A percentile compares a stretch with the other conserved stretches of the same genome.
Evolutionary conservation across 2,797 vertebrate genomes (phyloP).

Genomic region (Gymnocypris eckloni): DNA sequence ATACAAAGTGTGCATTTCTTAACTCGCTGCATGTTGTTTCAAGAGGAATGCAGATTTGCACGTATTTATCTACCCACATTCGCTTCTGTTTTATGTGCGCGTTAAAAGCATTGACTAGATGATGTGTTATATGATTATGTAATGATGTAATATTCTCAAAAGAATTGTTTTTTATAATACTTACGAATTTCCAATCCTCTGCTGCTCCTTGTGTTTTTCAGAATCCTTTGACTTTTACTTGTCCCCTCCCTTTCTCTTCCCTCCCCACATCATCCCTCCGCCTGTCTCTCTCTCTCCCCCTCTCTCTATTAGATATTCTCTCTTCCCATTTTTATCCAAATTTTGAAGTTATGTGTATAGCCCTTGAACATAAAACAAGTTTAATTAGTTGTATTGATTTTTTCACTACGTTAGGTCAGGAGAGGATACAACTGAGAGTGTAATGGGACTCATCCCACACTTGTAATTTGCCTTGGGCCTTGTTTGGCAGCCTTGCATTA

Average conservation of each 20-base stretch:
- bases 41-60: not conserved
- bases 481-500: not conserved
- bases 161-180: slow-evolving; percentile 41
- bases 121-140: not conserved
- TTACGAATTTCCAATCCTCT: slow-evolving; percentile 75
- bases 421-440: not conserved
- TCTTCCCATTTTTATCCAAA: slow-evolving; percentile 5
- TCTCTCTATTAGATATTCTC: not conserved
- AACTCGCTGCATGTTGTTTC: not conserved
- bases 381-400: not conserved
- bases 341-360: not conserved
- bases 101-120: not conserved
- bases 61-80: not conserved
- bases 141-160: slow-evolving; percentile 28
- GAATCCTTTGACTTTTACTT: slow-evolving; percentile 59
- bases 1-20: not conserved
- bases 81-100: not conserved
- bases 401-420: not conserved
- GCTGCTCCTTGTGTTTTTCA: slow-evolving; percentile 72
- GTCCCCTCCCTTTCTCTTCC: slow-evolving; percentile 34
- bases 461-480: not conserved
- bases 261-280: slow-evolving; percentile 34
- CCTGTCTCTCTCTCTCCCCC: slow-evolving; percentile 19
- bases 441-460: not conserved
- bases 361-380: not conserved